Conservation (phyloP, 2,113 vertebrate species). For the Apeltes quadracus region DNA sequence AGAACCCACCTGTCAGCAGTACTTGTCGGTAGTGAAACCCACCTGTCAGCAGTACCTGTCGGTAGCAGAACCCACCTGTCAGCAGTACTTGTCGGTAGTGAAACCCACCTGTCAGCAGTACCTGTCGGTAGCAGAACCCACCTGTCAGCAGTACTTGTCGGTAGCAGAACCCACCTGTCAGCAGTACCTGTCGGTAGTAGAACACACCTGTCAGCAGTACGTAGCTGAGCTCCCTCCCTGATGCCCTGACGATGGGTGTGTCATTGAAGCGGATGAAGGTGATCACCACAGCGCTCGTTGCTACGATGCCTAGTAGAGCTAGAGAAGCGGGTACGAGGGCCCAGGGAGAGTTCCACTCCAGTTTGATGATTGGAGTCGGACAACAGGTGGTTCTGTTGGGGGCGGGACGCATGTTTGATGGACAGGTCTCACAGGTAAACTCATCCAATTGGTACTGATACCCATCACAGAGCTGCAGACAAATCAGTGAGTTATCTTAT, state of each 20-base stretch:
- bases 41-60: no score
- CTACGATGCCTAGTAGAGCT: constrained; percentile 82
- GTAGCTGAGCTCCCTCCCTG: constrained; percentile 87
- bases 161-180: not conserved
- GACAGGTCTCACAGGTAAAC: constrained; percentile 83
- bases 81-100: not conserved
- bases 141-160: not conserved
- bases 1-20: no score
- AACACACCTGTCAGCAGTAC: constrained; percentile 73
- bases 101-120: no score
- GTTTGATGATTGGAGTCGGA: constrained; percentile 84
- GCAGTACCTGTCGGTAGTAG: not conserved
- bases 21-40: no score
- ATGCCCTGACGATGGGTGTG: constrained; percentile 86
- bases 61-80: no score
- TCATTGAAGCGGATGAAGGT: constrained; percentile 85
- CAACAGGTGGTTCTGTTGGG: constrained; percentile 81
- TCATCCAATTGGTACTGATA: constrained; percentile 86
- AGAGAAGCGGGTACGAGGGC: constrained; percentile 82
- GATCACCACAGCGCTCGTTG: constrained; percentile 77
- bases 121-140: no score
- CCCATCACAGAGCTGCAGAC: constrained; percentile 80
- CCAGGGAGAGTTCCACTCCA: constrained; percentile 85
- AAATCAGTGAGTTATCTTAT: not conserved
- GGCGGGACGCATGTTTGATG: constrained; percentile 81